These are phyloP conservation scores for Zaprionus inermis DNA, from an alignment of 1,140 invertebrate species.

Conservation along the genomic window DNA sequence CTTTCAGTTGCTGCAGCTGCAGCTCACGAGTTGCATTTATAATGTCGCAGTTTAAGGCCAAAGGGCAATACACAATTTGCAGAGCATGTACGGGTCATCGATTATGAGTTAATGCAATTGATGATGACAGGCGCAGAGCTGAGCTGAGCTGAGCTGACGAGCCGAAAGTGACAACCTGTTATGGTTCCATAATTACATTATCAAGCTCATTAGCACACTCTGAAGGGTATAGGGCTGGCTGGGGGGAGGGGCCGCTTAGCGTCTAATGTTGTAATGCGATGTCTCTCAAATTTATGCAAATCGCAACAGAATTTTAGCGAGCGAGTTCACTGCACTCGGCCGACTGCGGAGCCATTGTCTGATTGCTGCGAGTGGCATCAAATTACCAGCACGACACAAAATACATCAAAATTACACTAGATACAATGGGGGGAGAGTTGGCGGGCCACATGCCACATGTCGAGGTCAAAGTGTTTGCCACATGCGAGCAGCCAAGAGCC, in stretches of 20 bases:
- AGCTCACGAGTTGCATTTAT: slow-evolving; percentile 5
- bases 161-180: slow-evolving; percentile 21
- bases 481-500: slow-evolving; percentile 40
- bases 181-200: slow-evolving; percentile 33
- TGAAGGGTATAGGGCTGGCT: background rate
- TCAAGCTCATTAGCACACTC: slow-evolving; percentile 24
- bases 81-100: slow-evolving; percentile 18
- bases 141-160: background rate
- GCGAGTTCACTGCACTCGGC: slow-evolving; percentile 69
- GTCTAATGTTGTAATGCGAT: slow-evolving; percentile 47
- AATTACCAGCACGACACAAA: slow-evolving; percentile 53
- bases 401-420: slow-evolving; percentile 43
- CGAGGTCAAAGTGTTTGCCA: slow-evolving; percentile 47
- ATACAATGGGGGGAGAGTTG: background rate
- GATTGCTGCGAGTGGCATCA: slow-evolving; percentile 58
- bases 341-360: slow-evolving; percentile 35
- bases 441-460: slow-evolving; percentile 10
- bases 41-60: background rate
- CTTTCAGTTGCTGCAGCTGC: slow-evolving; percentile 18
- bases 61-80: slow-evolving; percentile 8
- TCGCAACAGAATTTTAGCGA: slow-evolving; percentile 24
- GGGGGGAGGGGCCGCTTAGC: background rate
- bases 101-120: slow-evolving; percentile 46
- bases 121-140: slow-evolving; percentile 12
- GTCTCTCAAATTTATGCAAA: slow-evolving; percentile 61